Base-by-base conservation (phyloP, 1,140 invertebrate species). In the Zeugodacus cucurbitae region DNA sequence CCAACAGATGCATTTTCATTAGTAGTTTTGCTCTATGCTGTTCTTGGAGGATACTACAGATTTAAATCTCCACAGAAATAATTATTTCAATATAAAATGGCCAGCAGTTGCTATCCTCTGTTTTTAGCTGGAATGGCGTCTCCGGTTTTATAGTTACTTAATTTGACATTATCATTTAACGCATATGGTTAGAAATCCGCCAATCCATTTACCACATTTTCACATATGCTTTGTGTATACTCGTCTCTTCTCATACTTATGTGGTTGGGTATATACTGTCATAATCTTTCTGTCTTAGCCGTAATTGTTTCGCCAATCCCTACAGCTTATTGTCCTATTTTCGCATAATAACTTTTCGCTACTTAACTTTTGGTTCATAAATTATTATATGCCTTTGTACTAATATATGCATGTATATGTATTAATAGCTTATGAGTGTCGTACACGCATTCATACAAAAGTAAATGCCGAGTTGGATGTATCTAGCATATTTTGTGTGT, bases 291-390 rank as follows among this genome's bases (percentile, higher is more conserved):
- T 67, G 32, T 67, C 32, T 67, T 67, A 67, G 64, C 29, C 64
- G 64, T 67, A 67, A 67, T 67, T 67, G 64, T 32, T 67, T 67
- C 10, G 64, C 14, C 64, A 67, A 67, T 67, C 64, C 64, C 64
- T 67, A 34, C 64, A 11, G 32, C 29, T 67, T 67, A 32, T 29
- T 67, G 32, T 67, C 32, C 34, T 32, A 26, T 29, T 29, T 26
- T 17, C 2, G 14, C 14, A 26, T 8, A 67, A 14, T 32, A 67
- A 17, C 64, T 67, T 29, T 3, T 29, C 64, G 64, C 64, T 67
- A 20, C 64, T 67, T 67, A 67, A 67, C 29, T 34, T 67, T 34
- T 29, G 64, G n/a, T 26, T 34, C 64, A 67, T 67, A 67, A 67
- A 67, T 67, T 32, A 67, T n/a, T n/a, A 67, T 67, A 67, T 67